Evolutionary conservation across 2,113 vertebrate genomes (phyloP).

Genomic region (Nothobranchius furzeri): DNA sequence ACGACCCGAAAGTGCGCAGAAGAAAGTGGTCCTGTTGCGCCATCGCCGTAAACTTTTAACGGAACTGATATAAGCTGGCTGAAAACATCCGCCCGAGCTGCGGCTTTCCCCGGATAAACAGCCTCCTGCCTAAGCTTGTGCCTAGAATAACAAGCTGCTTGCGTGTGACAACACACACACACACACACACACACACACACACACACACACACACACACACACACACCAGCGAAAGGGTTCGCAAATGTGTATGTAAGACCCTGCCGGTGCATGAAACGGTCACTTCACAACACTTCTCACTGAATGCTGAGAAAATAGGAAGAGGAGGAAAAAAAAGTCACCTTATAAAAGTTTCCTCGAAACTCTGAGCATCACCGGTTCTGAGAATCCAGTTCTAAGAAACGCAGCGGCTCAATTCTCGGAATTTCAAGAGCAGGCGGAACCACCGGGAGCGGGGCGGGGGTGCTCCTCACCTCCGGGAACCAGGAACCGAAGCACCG

Average conservation of each 20-base stretch:
- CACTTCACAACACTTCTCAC: constrained; percentile 75
- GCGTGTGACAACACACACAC: background rate
- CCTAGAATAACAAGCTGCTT: too few species aligned
- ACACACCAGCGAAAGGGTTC: background rate
- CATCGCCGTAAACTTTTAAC: constrained; percentile 6
- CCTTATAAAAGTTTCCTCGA: constrained; percentile 99
- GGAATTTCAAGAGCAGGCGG: constrained; percentile 91
- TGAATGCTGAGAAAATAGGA: constrained; percentile 68
- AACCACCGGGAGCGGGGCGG: constrained; percentile 79
- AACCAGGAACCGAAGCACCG: fast-evolving
- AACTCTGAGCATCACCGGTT: constrained; percentile 95
- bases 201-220: background rate
- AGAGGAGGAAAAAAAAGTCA: constrained; percentile 79
- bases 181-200: constrained; percentile 4
- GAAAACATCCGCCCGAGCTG: too few species aligned
- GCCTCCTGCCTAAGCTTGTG: background rate
- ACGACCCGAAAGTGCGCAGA: constrained; percentile 10
- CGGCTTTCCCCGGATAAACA: background rate
- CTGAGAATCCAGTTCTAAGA: constrained; percentile 99
- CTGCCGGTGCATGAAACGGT: constrained; percentile 1
- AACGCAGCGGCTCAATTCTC: constrained; percentile 94
- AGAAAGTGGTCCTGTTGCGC: constrained; percentile 39
- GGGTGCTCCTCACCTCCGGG: background rate
- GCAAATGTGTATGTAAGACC: background rate
- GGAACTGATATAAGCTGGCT: too few species aligned